Base-by-base conservation (phyloP, 2,113 vertebrate genomes). In the Phalacrocorax aristotelis region DNA sequence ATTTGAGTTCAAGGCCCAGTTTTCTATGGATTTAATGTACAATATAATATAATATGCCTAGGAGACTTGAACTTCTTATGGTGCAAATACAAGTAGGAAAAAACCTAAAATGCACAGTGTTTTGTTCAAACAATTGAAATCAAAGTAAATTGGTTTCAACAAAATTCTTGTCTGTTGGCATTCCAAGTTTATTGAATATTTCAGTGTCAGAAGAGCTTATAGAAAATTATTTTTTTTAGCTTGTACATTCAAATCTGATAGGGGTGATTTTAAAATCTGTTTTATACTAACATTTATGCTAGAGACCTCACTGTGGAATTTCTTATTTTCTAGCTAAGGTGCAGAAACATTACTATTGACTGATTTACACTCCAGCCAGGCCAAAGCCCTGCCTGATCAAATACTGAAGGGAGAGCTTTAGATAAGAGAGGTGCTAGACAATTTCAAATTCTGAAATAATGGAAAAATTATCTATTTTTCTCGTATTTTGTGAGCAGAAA, bases 161-260 rank as follows among this genome's bases (percentile, higher is more conserved):
- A 15, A 58, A 44, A 32, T 74, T 61, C 54, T 20, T 65, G 3
- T 7, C 9, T 77, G 14, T 72, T 61, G 7, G 5, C 0, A 0
- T 74, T 72, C 26, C 8, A 68, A 25, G 11, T 11, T 81, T 52
- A 66, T 9, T 61, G 23, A 83, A 11, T 23, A 25, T 69, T 92
- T 79, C 44, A 48, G 21, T 44, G 40, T 55, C 54, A 84, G 49
- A 62, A 84, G 84, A 70, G 1, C 26, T 70, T 29, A n/a, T 3
- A n/a, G 25, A 64, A 90, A 88, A 51, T 12, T 15, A 11, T 17
- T 8, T 71, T 76, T 65, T 74, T 58, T 54, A 51, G 11, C 16
- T 87, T 62, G 4, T 42, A 23, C 8, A 1, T 92, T 78, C 78
- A 70, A 12, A 58, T 36, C 4, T 54, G 13, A 22, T 49, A 11